Evolutionary conservation across 2,113 vertebrate genomes (phyloP), one percentile per base, ranked within the genome.

Genomic region (Varanus komodoensis): DNA sequence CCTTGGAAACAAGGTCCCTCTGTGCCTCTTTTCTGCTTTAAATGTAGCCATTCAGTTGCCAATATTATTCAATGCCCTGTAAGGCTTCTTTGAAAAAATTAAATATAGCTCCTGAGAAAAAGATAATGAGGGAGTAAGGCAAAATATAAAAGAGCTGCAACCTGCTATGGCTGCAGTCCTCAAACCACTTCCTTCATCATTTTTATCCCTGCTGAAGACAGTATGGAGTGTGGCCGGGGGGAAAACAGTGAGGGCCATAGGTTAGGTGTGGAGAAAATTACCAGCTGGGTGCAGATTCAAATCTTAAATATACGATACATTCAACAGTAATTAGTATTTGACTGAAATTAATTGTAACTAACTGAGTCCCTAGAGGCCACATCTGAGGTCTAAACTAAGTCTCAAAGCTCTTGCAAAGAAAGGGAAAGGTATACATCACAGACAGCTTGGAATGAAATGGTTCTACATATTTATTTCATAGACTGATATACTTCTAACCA

Each of bases 301-400:
- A 29, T 21, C 29, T 64, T 90, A 48, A 23, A 68, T 90, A 90
- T n/a, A 82, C 64, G 64, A 21, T 71, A 7, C 23, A 89, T 77
- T 23, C 69, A 48, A 0, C 2, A 84, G 25, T 57, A 87, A 90
- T 2, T n/a, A 71, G 5, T 61, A 71, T 88, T 25, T 64, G 32
- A 50, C 48, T 82, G 48, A 92, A n/a, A 81, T 27, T 38, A 8
- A 67, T 88, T 9, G 25, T 78, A n/a, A 64, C 61, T 77, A 77
- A 74, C 77, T 71, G 75, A 80, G 38, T 27, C 27, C 17, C n/a
- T 21, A 78, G 23, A 84, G 27, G 34, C 48, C 5, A n/a, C 75
- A 69, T 27, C 23, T 79, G n/a, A 79, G n/a, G 44, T 68, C 25
- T 68, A 12, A 84, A 12, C 4, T 71, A 27, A 52, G n/a, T 9